phyloP scores from a whole-genome alignment of 2,113 vertebrate species.

The Peromyscus californicus region DNA sequence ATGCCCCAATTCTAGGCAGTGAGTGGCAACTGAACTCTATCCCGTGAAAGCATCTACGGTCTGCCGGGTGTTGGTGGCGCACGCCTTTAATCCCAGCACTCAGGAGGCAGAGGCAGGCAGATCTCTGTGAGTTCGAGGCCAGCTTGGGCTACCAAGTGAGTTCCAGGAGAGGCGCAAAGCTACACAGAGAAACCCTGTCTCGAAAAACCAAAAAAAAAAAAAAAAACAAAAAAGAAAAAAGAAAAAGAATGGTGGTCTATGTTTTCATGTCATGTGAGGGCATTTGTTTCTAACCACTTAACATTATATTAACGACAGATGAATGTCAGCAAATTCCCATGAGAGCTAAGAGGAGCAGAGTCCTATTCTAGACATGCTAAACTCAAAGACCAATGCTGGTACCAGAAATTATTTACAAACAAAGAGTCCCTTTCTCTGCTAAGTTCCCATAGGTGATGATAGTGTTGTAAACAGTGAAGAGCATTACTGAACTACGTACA shows the following conservation, averaged over 20 bases:
- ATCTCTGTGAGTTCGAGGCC: too few species aligned
- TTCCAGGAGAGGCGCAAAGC: too few species aligned
- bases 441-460: constrained; percentile 75
- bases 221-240: too few species aligned
- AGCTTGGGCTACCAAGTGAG: too few species aligned
- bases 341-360: constrained; percentile 48
- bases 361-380: constrained; percentile 38
- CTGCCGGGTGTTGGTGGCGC: too few species aligned
- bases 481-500: constrained; percentile 76
- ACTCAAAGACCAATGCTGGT: constrained; percentile 40
- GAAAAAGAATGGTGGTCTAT: not conserved
- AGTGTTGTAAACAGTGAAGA: constrained; percentile 81
- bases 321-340: not conserved
- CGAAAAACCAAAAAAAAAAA: too few species aligned
- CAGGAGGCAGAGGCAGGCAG: too few species aligned
- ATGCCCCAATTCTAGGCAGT: constrained; percentile 10
- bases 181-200: too few species aligned
- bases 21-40: not conserved
- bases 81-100: too few species aligned
- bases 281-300: constrained; percentile 35
- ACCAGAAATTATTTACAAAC: constrained; percentile 71
- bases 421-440: constrained; percentile 8
- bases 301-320: not conserved
- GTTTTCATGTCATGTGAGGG: not conserved
- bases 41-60: not conserved